phyloP scores from a whole-genome alignment of 1,140 invertebrate genomes.

The Drosophila guanche region DNA sequence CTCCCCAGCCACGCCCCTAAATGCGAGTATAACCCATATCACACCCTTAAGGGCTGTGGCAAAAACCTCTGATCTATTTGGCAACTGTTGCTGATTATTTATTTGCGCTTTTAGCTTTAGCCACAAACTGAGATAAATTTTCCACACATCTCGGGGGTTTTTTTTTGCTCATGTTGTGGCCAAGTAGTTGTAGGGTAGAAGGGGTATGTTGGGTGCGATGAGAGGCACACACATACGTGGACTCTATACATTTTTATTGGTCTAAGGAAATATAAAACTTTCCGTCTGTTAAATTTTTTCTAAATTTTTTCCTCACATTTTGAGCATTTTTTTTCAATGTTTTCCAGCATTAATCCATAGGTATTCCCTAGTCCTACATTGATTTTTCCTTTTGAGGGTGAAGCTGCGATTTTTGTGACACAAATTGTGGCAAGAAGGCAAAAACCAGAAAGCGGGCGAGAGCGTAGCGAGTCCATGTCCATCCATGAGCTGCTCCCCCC shows the following conservation, averaged over 20 bases:
- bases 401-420: conserved; percentile 54
- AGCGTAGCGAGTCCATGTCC: conserved; percentile 2
- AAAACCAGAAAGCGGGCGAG: not conserved
- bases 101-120: conserved; percentile 73
- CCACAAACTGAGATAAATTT: conserved; percentile 49
- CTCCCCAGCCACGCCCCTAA: conserved; percentile 35
- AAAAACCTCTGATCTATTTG: conserved; percentile 74
- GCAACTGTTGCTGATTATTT: conserved; percentile 82
- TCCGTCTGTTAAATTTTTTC: no score
- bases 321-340: no score
- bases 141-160: conserved; percentile 28
- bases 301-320: no score
- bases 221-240: no score
- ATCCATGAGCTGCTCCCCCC: conserved; percentile 16
- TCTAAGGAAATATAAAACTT: no score
- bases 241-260: no score
- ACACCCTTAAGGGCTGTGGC: conserved; percentile 6
- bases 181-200: no score
- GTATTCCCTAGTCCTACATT: no score
- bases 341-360: no score
- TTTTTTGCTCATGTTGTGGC: not conserved
- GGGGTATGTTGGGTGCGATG: no score
- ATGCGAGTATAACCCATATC: conserved; percentile 14
- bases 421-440: conserved; percentile 18
- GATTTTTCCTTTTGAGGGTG: not conserved